Base-by-base conservation (phyloP, 2,113 vertebrate genomes). In the Lamprotornis superbus region DNA sequence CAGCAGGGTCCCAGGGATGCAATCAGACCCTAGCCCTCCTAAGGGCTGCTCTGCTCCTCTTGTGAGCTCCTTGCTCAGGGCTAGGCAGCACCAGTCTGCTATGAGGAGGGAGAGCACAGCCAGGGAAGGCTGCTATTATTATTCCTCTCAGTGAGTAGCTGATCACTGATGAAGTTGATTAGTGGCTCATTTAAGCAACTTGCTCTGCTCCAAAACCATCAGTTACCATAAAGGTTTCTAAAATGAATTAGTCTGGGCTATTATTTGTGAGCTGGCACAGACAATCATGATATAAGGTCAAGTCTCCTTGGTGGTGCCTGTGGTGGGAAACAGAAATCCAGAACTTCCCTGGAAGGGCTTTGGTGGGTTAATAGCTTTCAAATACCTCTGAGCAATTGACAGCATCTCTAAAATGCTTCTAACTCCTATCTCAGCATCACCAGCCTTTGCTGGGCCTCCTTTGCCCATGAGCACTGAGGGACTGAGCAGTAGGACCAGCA, bases 121-220 rank as follows among this genome's bases (percentile, higher is more conserved):
- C 53, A 46, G 25, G 1, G 2, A 91, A 64, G 14, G 42, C 27
- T 75, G 53, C 40, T 91, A 4, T 88, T 73, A 69, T 90, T 90
- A 74, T 63, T 95, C 79, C 67, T 42, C 71, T 69, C 75, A 55
- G n/a, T 18, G 27, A 91, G 42, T 13, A 84, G 61, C 1, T 85
- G 61, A 83, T 93, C 67, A 64, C 30, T 83, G 63, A 80, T 70
- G 83, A 90, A 25, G 50, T 42, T 95, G 79, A 93, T 95, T 89
- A 81, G 56, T 74, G 77, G 79, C 64, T 93, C 88, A 53, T 88
- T 90, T 90, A 91, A 90, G 59, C 40, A 83, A 88, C 92, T 83
- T 79, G 25, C 55, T 77, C 37, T 59, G 30, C 73, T 92, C 30
- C 63, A 92, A 92, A 92, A 50, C 68, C 71, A 85, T 52, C 56